A percentile compares a stretch with the other conserved stretches of the same genome.
These are phyloP conservation scores for Telmatochromis brachygnathus DNA, from an alignment of 2,113 vertebrate species.

Conservation along the genomic window DNA sequence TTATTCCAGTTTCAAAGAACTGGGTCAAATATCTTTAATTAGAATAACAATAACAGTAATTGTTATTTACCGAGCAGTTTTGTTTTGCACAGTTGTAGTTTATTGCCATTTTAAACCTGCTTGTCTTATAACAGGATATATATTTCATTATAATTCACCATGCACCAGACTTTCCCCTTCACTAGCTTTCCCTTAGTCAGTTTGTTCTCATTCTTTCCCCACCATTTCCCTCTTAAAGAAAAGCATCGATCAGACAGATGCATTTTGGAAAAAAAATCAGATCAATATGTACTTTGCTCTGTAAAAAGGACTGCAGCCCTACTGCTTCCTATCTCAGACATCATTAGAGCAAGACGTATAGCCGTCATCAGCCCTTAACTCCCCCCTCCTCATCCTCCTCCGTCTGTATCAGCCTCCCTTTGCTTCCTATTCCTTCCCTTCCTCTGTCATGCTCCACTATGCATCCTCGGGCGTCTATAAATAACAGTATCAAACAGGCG, in stretches of 20 bases:
- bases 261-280: background rate
- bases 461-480: conserved; percentile 49
- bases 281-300: conserved; percentile 16
- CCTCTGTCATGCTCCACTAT: background rate
- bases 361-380: background rate
- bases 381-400: background rate
- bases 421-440: background rate
- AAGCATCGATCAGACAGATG: background rate
- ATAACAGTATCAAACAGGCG: conserved; percentile 43
- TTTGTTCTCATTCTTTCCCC: background rate
- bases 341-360: conserved; percentile 2
- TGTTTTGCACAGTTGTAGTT: background rate
- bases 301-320: background rate
- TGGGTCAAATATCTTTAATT: background rate
- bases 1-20: background rate
- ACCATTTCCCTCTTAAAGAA: background rate
- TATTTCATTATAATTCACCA: background rate
- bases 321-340: background rate
- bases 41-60: background rate
- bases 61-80: background rate
- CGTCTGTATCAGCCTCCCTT: background rate
- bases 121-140: background rate
- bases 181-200: background rate
- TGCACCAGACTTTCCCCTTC: background rate
- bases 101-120: background rate